Percentiles rank a stretch among this genome's conserved stretches.
These are phyloP conservation scores for Gymnodraco acuticeps DNA, from an alignment of 2,797 vertebrate genomes.

Conservation along the genomic window DNA sequence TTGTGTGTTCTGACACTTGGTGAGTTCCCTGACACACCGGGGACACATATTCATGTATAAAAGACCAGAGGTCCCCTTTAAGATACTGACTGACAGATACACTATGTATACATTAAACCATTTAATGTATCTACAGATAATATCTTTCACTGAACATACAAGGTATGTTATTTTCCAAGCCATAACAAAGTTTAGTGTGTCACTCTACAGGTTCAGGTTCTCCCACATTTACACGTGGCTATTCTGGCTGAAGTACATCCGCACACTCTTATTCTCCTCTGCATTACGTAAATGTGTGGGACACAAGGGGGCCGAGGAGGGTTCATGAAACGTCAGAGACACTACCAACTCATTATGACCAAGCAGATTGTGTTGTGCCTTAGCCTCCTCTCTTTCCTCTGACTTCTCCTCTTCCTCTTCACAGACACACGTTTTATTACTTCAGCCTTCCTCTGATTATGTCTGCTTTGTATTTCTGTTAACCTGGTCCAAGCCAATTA, in stretches of 20 bases:
- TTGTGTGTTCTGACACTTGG: no score
- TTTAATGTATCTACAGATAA: no score
- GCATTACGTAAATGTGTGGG: slow-evolving; percentile 63
- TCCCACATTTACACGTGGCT: slow-evolving; percentile 46
- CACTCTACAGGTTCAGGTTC: slow-evolving; percentile 22
- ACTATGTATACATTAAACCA: not conserved
- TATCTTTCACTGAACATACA: not conserved
- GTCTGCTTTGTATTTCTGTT: slow-evolving; percentile 48
- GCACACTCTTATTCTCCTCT: slow-evolving; percentile 15
- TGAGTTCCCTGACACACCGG: no score
- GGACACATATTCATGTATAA: no score
- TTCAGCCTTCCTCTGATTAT: slow-evolving; percentile 41
- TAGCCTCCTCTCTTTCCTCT: slow-evolving; percentile 17
- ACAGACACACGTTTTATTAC: slow-evolving; percentile 46
- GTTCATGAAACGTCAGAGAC: slow-evolving; percentile 78
- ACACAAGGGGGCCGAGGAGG: slow-evolving; percentile 59
- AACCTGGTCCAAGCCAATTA: slow-evolving; percentile 54
- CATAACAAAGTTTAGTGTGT: not conserved
- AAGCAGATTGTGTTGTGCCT: slow-evolving; percentile 35
- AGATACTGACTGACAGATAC: no score
- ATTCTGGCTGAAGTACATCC: slow-evolving; percentile 53
- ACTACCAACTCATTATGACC: slow-evolving; percentile 61
- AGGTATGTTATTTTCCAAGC: not conserved
- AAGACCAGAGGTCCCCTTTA: no score
- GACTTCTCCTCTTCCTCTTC: slow-evolving; percentile 31